Evolutionary conservation across 2,113 vertebrate genomes (phyloP), one percentile per base, ranked within the genome.

Genomic region (Corvus moneduloides): DNA sequence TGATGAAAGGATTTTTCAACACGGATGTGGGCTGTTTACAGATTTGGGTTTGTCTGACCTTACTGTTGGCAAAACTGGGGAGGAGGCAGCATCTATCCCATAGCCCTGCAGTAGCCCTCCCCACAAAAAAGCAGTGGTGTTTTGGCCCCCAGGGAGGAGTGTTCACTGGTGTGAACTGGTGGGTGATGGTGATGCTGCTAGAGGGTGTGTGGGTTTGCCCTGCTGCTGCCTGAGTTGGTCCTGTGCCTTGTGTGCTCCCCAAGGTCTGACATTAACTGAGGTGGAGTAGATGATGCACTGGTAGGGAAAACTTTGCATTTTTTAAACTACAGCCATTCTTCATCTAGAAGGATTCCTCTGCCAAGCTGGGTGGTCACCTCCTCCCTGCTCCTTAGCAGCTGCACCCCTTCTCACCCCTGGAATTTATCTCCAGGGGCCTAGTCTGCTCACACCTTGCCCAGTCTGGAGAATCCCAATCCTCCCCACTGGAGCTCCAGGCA

Each of bases 291-390:
- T 9, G 19, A 54, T 3, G 17, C 28, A 43, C 32, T 32, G 24
- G 6, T 24, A 49, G 35, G 35, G 37, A 55, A 66, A 63, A 32
- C 32, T 87, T 63, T 43, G 33, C 19, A 19, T 76, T 83, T 85
- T 71, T 85, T 76, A 69, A 64, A 63, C 26, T 69, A 58, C 55
- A 89, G 27, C 28, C 7, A 1, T 72, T 86, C 68, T 68, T 95
- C 33, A 62, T 81, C 30, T 55, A 51, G 30, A 30, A 73, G 13
- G 33, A 33, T 52, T 84, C 16, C 24, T 17, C 55, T 84, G 68
- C 18, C 0, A 11, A 71, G 28, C 28, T 89, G 56, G 41, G 32
- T 0, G 0, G n/a, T 33, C 0, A 0, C 2, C 6, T 6, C 4
- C 9, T 67, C 44, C 5, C 6, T 10, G 4, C 32, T 92, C 62